Evolutionary conservation across 2,888 invertebrate genomes (phyloP).

Genomic region (Pachymerium ferrugineum): DNA sequence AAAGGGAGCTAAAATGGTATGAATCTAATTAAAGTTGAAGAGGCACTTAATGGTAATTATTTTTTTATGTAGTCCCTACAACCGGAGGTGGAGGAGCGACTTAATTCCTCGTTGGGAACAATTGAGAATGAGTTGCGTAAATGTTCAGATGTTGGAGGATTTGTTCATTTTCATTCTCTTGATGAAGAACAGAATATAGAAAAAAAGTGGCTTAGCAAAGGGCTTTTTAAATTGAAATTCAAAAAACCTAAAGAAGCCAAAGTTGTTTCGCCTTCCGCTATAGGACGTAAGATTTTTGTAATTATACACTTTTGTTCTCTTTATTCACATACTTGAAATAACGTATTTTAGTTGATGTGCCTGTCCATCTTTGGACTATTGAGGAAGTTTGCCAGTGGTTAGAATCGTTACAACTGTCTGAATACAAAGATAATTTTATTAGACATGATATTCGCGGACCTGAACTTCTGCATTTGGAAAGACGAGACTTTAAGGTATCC

Average conservation of each 20-base stretch:
- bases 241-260: constrained; percentile 37
- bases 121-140: constrained; percentile 68
- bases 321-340: not conserved
- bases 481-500: constrained; percentile 56
- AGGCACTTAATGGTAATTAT: too few relatives aligned
- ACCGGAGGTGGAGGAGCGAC: constrained; percentile 63
- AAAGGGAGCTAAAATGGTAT: constrained; percentile 58
- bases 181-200: constrained; percentile 47
- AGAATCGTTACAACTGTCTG: constrained; percentile 76
- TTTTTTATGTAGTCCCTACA: constrained; percentile 54
- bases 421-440: constrained; percentile 85
- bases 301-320: not conserved
- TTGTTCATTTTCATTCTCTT: constrained; percentile 55
- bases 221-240: constrained; percentile 40
- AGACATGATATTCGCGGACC: constrained; percentile 87
- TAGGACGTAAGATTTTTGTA: constrained; percentile 30
- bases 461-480: constrained; percentile 76
- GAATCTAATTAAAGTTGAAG: constrained; percentile 39
- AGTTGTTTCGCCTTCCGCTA: constrained; percentile 32
- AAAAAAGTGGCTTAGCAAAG: constrained; percentile 40
- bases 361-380: constrained; percentile 67
- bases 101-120: constrained; percentile 61
- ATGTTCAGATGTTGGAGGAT: constrained; percentile 59
- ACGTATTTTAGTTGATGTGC: constrained; percentile 35
- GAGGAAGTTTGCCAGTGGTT: constrained; percentile 88